phyloP scores from a whole-genome alignment of 2,113 vertebrate species.

The Lasiurus borealis region DNA sequence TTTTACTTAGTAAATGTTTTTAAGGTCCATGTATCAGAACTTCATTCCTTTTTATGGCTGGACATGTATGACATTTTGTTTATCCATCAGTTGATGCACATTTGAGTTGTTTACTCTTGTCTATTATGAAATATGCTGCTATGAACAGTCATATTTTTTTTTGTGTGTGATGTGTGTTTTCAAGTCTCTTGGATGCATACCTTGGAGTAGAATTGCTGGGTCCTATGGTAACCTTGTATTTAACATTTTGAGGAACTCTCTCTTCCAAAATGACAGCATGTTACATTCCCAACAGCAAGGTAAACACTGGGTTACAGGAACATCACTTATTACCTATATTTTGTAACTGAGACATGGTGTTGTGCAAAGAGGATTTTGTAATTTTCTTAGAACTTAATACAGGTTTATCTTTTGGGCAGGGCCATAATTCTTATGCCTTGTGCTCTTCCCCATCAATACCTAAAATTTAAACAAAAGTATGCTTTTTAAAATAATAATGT shows the following conservation, averaged over 20 bases:
- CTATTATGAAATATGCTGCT: not conserved
- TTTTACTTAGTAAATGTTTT: constrained; percentile 26
- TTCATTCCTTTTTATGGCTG: not conserved
- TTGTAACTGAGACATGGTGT: not conserved
- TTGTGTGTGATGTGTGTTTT: not conserved
- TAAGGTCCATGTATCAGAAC: not conserved
- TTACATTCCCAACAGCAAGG: not conserved
- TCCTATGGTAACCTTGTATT: not conserved
- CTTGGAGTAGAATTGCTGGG: constrained; percentile 12
- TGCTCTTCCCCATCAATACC: not conserved
- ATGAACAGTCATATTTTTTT: not conserved
- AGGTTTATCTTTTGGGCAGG: not conserved
- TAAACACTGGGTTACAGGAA: not conserved
- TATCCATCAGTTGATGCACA: not conserved
- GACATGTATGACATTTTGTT: not conserved
- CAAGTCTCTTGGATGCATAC: not conserved
- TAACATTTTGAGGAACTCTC: constrained; percentile 43
- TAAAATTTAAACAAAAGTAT: not conserved
- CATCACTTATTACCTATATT: not conserved
- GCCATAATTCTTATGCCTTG: not conserved
- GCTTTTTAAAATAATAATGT: constrained; percentile 36
- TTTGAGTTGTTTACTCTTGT: not conserved
- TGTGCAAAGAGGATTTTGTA: constrained; percentile 38
- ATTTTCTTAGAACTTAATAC: not conserved
- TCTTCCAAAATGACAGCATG: constrained; percentile 27